A percentile compares a stretch with the other conserved stretches of the same genome.
These are phyloP conservation scores for Thermophis baileyi DNA, from an alignment of 2,113 vertebrate genomes.

Conservation along the genomic window DNA sequence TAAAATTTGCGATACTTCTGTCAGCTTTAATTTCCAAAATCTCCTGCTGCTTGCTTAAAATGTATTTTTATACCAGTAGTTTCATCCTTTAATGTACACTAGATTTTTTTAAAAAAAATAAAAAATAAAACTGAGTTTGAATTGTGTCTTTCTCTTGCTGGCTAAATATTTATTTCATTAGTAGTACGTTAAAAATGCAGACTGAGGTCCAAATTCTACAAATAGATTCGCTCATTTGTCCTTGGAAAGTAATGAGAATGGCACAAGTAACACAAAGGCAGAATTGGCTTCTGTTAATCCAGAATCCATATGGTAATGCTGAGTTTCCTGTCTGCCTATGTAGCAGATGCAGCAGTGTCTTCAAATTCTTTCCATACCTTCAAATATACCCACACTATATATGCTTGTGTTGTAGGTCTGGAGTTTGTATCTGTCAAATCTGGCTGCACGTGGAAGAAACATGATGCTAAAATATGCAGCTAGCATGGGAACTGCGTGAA, in stretches of 20 bases:
- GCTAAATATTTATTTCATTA: constrained; percentile 21
- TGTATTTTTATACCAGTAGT: not conserved
- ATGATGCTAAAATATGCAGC: constrained; percentile 61
- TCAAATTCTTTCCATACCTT: constrained; percentile 68
- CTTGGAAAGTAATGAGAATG: not conserved
- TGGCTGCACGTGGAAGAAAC: constrained; percentile 59
- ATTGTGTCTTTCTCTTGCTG: not conserved
- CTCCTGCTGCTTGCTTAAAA: constrained; percentile 5
- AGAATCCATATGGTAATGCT: constrained; percentile 58
- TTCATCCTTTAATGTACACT: not conserved
- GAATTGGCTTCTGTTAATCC: constrained; percentile 49
- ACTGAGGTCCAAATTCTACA: constrained; percentile 4
- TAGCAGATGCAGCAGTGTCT: constrained; percentile 63
- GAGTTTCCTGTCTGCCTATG: constrained; percentile 58
- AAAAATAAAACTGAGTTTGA: not conserved
- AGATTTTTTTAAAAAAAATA: not conserved
- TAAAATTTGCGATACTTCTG: not conserved
- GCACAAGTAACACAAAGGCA: constrained; percentile 14
- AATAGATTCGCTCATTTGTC: constrained; percentile 23
- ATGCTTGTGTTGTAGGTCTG: constrained; percentile 62
- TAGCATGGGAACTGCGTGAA: constrained; percentile 63
- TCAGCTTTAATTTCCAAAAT: not conserved
- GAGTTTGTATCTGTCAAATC: constrained; percentile 75
- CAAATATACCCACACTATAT: constrained; percentile 68
- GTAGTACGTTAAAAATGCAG: constrained; percentile 21